Percentiles rank a stretch among this genome's conserved stretches.
Conservation (phyloP, 2,113 vertebrate genomes). For the Scomber japonicus region DNA sequence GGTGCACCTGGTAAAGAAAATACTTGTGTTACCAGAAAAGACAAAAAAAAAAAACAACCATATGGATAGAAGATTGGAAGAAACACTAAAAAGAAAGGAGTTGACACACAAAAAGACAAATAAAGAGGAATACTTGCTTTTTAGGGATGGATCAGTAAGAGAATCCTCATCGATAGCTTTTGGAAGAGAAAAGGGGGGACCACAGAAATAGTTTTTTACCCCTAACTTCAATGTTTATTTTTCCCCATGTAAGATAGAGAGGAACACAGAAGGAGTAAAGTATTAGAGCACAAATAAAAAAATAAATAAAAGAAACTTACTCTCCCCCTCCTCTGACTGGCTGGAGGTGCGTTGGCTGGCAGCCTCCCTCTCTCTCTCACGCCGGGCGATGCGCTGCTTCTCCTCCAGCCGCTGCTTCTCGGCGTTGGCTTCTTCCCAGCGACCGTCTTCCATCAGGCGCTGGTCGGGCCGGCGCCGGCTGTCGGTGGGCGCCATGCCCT, state of each 20-base stretch:
- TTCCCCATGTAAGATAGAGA: constrained; percentile 39
- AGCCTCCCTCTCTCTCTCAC: constrained; percentile 91
- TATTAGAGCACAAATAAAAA: background rate
- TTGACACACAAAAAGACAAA: background rate
- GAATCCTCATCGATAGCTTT: constrained; percentile 86
- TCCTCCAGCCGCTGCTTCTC: constrained; percentile 98
- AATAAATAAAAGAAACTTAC: background rate
- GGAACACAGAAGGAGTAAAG: background rate
- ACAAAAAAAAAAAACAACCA: background rate
- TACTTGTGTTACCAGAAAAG: background rate
- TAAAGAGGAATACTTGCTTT: constrained; percentile 84
- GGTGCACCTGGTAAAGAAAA: constrained; percentile 79
- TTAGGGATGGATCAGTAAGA: constrained; percentile 78
- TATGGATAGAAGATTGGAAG: background rate
- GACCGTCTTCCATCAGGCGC: constrained; percentile 95
- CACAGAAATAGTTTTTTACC: constrained; percentile 62
- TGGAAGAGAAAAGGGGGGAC: constrained; percentile 68
- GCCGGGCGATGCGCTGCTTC: constrained; percentile 91
- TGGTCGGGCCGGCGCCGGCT: constrained; percentile 94
- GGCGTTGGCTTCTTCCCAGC: constrained; percentile 95
- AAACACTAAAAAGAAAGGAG: background rate
- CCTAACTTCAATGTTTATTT: constrained; percentile 42
- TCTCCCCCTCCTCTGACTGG: constrained; percentile 87
- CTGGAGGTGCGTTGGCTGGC: constrained; percentile 80
- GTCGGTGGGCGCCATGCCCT: constrained; percentile 91